Base-by-base conservation (phyloP, 2,888 invertebrate species). In the Agrotis clavis region DNA sequence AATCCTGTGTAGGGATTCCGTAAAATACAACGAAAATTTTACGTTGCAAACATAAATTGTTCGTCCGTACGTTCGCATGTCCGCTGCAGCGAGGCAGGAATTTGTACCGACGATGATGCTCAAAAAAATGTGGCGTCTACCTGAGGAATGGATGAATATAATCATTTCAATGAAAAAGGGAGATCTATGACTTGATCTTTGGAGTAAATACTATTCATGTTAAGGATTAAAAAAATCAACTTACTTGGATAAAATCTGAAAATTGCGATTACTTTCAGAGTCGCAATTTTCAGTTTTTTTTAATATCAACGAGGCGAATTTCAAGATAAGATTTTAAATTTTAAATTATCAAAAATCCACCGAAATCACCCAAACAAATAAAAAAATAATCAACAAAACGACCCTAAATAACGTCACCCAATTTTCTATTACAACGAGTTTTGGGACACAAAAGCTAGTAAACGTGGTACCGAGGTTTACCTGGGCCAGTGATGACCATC, bases 401-500 rank as follows among this genome's bases (percentile, higher is more conserved):
- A 53, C 48, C 59, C 69, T 68, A 53, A 41, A 61, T 61, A 76
- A 83, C 66, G 66, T 63, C 61, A 51, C 57, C 68, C 67, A 82
- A 74, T 83, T 74, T 83, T 73, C 77, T 69, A 76, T 64, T 62
- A 63, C 69, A 72, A 70, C 67, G 56, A 30, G 65, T 65, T 74
- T 62, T 54, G 77, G 65, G 82, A 63, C 45, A 68, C 73, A 78
- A 68, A 71, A 84, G 76, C 62, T 63, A 76, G 77, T 79, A 77
- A 72, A 67, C 74, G 66, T 72, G 69, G 71, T 71, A 76, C 78
- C 50, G 65, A 67, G 69, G 76, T 79, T 75, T 84, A 88, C 90
- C 88, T 90, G 88, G 74, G 76, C 86, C 83, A 78, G 83, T 81
- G 77, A 85, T 91, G 90, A 84, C 89, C 90, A 88, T 83, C 88